Base-by-base conservation (phyloP, 2,113 vertebrate genomes). In the Seriola rivoliana region DNA sequence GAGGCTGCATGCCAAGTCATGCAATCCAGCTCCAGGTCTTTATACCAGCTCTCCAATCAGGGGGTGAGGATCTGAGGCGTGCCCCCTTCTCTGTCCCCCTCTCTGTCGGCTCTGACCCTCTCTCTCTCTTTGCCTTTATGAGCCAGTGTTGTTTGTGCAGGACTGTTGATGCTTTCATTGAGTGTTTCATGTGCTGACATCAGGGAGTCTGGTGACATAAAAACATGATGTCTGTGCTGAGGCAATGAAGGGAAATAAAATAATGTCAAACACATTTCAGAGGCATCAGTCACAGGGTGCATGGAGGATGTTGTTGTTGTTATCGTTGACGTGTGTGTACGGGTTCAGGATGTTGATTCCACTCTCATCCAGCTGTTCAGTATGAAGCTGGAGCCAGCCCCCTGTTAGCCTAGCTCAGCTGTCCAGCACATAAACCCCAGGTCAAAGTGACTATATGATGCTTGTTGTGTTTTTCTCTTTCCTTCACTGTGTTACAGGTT, bases 21-120 rank as follows among this genome's bases (percentile, higher is more conserved):
- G 44, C 75, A 67, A 38, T 16, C 67, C 67, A 63, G 19, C 42
- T 59, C 14, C 62, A 36, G 14, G 70, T 71, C 70, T 65, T 82
- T 48, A 68, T 71, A 60, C 11, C 17, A 29, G 40, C 52, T 57
- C 19, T 79, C 85, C 91, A 91, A 85, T 89, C 71, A 74, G 75
- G 60, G 70, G 0, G 50, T 62, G 82, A 68, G 65, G 68, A 66
- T 81, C 8, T 50, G 54, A 67, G 71, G 57, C 75, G 14, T 66
- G 73, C 80, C 80, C 57, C 78, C 70, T 52, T 55, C 16, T 48
- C 29, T 46, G 63, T 63, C 8, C 57, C 29, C 8, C 21, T 48
- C 25, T 64, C 32, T 67, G 29, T 29, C 29, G 29, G 12, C 1
- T 55, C 23, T 36, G 40, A 9, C 11, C 16, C 60, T 38, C 16